Evolutionary conservation across 1,140 invertebrate genomes (phyloP).

Genomic region (Thalassaphorura encarpata): DNA sequence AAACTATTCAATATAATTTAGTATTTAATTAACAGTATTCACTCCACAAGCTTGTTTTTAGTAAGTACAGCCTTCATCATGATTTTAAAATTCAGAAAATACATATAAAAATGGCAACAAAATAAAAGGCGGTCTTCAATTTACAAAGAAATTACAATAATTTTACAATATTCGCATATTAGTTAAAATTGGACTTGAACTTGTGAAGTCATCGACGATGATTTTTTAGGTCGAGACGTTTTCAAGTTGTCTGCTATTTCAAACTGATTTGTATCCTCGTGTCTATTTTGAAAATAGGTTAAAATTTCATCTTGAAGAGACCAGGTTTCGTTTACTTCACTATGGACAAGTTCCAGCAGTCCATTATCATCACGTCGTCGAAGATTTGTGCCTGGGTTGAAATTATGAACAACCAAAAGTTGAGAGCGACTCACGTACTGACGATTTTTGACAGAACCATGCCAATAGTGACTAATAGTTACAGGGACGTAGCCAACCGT

Average conservation of each 20-base stretch:
- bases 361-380: not conserved
- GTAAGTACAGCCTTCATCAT: no score
- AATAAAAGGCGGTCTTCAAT: no score
- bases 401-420: slow-evolving; percentile 13
- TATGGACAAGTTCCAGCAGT: slow-evolving; percentile 1
- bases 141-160: no score
- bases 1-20: no score
- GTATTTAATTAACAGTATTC: no score
- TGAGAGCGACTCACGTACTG: slow-evolving; percentile 15
- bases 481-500: slow-evolving; percentile 13
- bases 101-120: no score
- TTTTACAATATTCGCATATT: no score
- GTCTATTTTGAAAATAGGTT: slow-evolving; percentile 2
- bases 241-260: not conserved
- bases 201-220: no score
- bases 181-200: no score
- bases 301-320: slow-evolving; percentile 12
- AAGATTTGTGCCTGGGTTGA: not conserved
- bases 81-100: no score
- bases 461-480: slow-evolving; percentile 14
- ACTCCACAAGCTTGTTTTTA: no score
- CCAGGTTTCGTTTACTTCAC: not conserved
- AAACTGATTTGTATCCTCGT: slow-evolving; percentile 2
- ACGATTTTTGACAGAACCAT: slow-evolving; percentile 11
- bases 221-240: not conserved